phyloP scores from a whole-genome alignment of 53 echinoderm and acorn worm genomes.

The Antedon mediterranea region DNA sequence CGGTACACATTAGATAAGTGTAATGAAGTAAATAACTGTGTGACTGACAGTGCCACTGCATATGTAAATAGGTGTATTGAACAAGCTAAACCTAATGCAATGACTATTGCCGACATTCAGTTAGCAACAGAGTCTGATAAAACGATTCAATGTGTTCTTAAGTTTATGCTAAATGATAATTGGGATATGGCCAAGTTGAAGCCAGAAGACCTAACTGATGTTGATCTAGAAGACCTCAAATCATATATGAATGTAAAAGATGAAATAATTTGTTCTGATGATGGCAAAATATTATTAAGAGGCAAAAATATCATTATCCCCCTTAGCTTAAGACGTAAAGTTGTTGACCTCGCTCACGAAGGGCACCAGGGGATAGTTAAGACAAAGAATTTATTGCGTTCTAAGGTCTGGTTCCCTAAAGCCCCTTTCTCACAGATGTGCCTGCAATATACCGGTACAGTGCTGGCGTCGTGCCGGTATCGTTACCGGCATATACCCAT shows the following conservation, averaged over 20 bases:
- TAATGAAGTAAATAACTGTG: constrained; percentile 23
- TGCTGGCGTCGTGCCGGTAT: too few species aligned
- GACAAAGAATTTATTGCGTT: neutral
- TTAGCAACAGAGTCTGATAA: constrained; percentile 15
- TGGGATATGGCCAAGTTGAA: too few species aligned
- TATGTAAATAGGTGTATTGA: neutral
- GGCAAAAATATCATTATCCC: neutral
- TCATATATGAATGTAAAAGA: neutral
- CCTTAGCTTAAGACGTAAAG: neutral
- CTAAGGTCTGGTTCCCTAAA: neutral
- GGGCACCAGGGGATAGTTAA: neutral
- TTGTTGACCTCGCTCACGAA: neutral
- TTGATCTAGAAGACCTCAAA: neutral
- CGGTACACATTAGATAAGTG: constrained; percentile 21
- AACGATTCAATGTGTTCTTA: constrained; percentile 22
- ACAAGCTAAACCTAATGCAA: neutral
- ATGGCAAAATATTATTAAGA: neutral
- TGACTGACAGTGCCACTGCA: constrained; percentile 15
- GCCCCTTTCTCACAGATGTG: too few species aligned
- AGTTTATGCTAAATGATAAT: neutral
- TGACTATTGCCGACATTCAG: constrained; percentile 7
- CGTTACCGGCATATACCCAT: too few species aligned
- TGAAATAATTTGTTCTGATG: neutral
- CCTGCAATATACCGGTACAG: too few species aligned
- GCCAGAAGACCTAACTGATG: too few species aligned